Evolutionary conservation across 2,888 invertebrate species (phyloP).

Genomic region (Drosophila glabriapex): DNA sequence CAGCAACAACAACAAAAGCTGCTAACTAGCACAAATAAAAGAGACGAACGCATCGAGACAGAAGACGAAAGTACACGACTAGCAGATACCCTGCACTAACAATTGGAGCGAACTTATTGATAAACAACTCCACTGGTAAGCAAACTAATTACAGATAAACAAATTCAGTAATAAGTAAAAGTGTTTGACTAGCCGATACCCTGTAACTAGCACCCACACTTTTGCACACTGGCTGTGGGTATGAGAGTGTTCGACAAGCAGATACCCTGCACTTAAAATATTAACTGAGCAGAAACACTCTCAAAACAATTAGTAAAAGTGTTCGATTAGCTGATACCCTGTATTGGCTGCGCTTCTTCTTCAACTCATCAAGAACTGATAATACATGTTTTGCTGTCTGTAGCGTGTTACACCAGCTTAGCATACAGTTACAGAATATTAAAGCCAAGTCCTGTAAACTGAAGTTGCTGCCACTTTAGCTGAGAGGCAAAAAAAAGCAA

Average conservation of each 20-base stretch:
- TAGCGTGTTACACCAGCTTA: background rate
- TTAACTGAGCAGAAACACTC: background rate
- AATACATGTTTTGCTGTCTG: background rate
- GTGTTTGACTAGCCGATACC: background rate
- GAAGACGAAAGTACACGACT: background rate
- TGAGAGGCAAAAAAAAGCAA: background rate
- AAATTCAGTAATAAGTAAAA: background rate
- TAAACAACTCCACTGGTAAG: accelerated
- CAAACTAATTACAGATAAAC: background rate
- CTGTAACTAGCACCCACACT: background rate
- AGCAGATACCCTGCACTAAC: background rate
- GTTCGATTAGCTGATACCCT: background rate
- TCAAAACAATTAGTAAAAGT: background rate
- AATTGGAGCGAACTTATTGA: background rate
- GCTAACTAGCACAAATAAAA: constrained; percentile 50
- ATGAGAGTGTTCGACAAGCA: background rate
- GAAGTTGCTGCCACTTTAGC: constrained; percentile 64
- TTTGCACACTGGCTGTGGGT: background rate
- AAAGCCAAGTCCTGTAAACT: constrained; percentile 32
- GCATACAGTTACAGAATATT: background rate
- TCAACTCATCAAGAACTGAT: background rate
- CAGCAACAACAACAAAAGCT: constrained; percentile 25
- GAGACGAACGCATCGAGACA: constrained; percentile 26
- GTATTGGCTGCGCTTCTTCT: background rate
- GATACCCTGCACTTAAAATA: background rate